Conservation (phyloP, 1,140 invertebrate genomes). For the Drosophila murphyi region DNA sequence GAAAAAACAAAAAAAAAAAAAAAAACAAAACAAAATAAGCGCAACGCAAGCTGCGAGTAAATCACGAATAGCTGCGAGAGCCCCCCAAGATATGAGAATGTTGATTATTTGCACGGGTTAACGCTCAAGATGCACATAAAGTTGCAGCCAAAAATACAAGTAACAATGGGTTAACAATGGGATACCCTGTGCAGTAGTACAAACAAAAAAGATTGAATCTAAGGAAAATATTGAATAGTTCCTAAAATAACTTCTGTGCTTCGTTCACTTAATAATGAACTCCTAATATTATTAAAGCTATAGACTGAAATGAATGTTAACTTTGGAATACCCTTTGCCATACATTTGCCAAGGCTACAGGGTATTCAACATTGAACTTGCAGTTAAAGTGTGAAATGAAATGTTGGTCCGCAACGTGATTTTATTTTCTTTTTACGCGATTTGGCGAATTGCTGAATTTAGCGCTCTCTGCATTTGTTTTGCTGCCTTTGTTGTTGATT, state of each 20-base stretch:
- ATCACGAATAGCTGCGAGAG: slow-evolving; percentile 78
- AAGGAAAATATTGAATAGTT: too few relatives aligned
- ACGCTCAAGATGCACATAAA: slow-evolving; percentile 29
- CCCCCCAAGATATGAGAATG: slow-evolving; percentile 75
- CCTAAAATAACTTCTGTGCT: too few relatives aligned
- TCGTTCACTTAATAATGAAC: too few relatives aligned
- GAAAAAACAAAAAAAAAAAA: slow-evolving; percentile 38
- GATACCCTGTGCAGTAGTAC: neutral
- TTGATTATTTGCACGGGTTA: slow-evolving; percentile 80
- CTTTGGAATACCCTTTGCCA: neutral
- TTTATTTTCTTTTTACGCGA: slow-evolving; percentile 22
- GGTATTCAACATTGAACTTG: slow-evolving; percentile 11
- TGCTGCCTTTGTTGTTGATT: slow-evolving; percentile 66
- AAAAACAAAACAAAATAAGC: slow-evolving; percentile 22
- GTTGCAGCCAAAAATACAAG: neutral
- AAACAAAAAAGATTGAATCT: too few relatives aligned
- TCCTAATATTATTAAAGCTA: too few relatives aligned
- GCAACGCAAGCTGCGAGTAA: slow-evolving; percentile 64
- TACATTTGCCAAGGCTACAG: neutral
- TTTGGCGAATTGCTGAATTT: slow-evolving; percentile 63
- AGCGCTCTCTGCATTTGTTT: slow-evolving; percentile 64
- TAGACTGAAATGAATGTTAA: neutral
- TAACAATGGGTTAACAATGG: neutral
- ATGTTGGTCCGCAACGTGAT: slow-evolving; percentile 47
- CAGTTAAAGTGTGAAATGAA: slow-evolving; percentile 76